Evolutionary conservation across 2,888 invertebrate species (phyloP), one percentile per base, ranked within the genome.

Genomic region (Habroteleia sp.): DNA sequence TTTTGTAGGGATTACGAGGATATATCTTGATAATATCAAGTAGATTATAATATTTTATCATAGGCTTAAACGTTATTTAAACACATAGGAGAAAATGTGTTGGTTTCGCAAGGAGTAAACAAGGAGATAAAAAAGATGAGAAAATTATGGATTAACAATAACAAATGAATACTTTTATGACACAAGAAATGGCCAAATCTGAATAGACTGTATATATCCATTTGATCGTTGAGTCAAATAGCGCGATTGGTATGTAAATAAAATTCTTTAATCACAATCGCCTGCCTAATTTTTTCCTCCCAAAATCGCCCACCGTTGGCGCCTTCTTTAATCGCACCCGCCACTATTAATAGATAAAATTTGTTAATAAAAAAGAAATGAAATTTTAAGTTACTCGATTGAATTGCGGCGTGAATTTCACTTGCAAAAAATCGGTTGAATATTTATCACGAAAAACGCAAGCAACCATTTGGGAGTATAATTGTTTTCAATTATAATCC

Each of bases 191-290:
- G 83, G 84, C 83, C 84, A 86, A 85, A 83, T 76, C 77, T 80
- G 77, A 81, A 80, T 82, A 84, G 82, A 83, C 81, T 87, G 86
- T 86, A 85, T 85, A 82, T 84, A 82, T 82, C 80, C 82, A 84
- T 81, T 83, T 84, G 77, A 85, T 85, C 83, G 85, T 84, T 85
- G 84, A 85, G 84, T 83, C 71, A 80, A 80, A 80, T 84, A 85
- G 84, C 81, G 68, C 82, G 68, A 85, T 82, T 81, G 83, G 83
- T 82, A 84, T 87, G 84, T 87, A 87, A 87, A 87, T 87, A 87
- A 87, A 81, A 82, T 81, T 83, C 83, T 85, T 83, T 84, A 83
- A 82, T 80, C 81, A 80, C 78, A 77, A 46, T 20, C n/a, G n/a
- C n/a, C n/a, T n/a, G n/a, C n/a, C 17, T 14, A 8, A 1, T 39